Evolutionary conservation across 1,140 invertebrate genomes (phyloP).

Genomic region (Drosophila biarmipes): DNA sequence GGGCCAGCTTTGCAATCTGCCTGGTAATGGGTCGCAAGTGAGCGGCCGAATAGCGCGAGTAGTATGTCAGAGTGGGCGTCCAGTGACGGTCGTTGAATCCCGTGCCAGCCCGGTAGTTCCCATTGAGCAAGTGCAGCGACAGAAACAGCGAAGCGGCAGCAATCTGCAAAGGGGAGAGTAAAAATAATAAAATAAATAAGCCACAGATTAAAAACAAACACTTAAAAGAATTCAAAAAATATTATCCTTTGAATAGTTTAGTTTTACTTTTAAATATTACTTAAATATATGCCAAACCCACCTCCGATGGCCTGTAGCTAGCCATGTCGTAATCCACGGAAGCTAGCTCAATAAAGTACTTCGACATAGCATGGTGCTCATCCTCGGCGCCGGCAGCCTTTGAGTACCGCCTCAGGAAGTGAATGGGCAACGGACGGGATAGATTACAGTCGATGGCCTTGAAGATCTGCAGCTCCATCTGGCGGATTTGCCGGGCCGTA

Average conservation of each 20-base stretch:
- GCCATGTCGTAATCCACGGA: constrained; percentile 93
- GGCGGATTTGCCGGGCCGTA: constrained; percentile 90
- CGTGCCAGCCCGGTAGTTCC: constrained; percentile 69
- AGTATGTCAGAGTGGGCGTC: constrained; percentile 87
- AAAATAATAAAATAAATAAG: neutral
- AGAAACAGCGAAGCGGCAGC: constrained; percentile 86
- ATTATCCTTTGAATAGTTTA: too few relatives aligned
- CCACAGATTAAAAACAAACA: too few relatives aligned
- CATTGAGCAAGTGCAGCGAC: constrained; percentile 85
- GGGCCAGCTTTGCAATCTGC: constrained; percentile 86
- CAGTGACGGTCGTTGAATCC: constrained; percentile 85
- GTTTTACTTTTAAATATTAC: too few relatives aligned
- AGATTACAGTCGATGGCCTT: constrained; percentile 91
- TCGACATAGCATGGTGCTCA: constrained; percentile 93
- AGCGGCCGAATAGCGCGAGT: constrained; percentile 87
- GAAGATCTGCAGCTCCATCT: constrained; percentile 94
- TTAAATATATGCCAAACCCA: constrained; percentile 39
- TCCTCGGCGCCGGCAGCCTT: constrained; percentile 88
- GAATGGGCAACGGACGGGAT: constrained; percentile 93
- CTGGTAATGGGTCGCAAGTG: constrained; percentile 87
- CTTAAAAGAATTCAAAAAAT: too few relatives aligned
- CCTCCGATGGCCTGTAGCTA: constrained; percentile 91
- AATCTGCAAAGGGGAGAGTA: constrained; percentile 40
- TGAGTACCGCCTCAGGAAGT: constrained; percentile 92
- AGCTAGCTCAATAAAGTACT: constrained; percentile 96